Evolutionary conservation across 2,797 vertebrate species (phyloP).

Genomic region (Eulemur rubriventer): DNA sequence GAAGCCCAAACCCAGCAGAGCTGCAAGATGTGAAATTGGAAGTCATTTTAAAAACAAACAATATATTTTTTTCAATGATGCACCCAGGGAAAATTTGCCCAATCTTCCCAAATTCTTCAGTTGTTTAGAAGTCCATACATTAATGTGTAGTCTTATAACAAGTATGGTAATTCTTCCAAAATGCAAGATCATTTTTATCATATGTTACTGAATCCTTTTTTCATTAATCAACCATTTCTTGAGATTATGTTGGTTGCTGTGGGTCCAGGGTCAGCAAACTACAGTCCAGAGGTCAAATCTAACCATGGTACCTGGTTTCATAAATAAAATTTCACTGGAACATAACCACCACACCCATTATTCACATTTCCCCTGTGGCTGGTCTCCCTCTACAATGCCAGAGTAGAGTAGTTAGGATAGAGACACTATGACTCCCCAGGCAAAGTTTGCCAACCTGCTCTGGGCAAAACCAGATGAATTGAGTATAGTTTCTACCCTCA

Average conservation of each 20-base stretch:
- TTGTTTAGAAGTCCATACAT: not conserved
- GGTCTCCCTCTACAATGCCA: not conserved
- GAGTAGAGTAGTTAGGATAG: not conserved
- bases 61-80: not conserved
- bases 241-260: not conserved
- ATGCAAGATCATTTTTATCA: not conserved
- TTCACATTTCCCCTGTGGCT: not conserved
- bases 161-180: not conserved
- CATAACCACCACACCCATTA: not conserved
- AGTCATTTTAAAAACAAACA: not conserved
- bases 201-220: not conserved
- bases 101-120: not conserved
- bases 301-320: not conserved
- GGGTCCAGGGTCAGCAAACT: not conserved
- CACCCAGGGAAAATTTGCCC: not conserved
- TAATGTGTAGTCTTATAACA: not conserved
- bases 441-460: not conserved
- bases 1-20: not conserved
- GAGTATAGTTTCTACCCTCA: not conserved
- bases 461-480: not conserved
- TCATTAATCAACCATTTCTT: not conserved
- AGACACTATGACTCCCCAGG: not conserved
- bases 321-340: not conserved
- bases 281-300: not conserved
- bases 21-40: not conserved